These are phyloP conservation scores for Rhabdornis inornatus DNA, from an alignment of 2,113 vertebrate species.

Conservation along the genomic window DNA sequence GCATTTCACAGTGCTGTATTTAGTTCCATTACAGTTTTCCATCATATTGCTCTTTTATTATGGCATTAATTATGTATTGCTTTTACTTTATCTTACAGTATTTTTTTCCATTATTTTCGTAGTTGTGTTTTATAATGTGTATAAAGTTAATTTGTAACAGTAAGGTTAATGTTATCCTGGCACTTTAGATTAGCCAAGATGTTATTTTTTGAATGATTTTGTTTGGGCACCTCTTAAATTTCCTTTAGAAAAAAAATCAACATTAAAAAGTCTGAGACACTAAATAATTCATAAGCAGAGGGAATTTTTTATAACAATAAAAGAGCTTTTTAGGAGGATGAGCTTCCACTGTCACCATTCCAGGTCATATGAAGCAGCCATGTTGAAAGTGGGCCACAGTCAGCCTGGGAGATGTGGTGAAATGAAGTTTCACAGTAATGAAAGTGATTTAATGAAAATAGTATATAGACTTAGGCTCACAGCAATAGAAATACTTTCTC, in stretches of 20 bases:
- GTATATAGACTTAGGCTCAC: not conserved
- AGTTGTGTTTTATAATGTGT: constrained; percentile 47
- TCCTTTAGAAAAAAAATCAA: not conserved
- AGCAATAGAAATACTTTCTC: not conserved
- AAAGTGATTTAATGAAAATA: not conserved
- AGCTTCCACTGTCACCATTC: constrained; percentile 5
- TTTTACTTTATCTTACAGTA: constrained; percentile 51
- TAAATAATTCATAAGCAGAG: constrained; percentile 26
- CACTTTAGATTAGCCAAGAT: constrained; percentile 2
- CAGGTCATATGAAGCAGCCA: not conserved
- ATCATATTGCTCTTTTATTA: constrained; percentile 66
- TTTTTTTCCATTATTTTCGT: constrained; percentile 51
- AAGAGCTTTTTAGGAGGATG: constrained; percentile 1
- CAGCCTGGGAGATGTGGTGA: not conserved
- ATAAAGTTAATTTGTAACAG: constrained; percentile 53
- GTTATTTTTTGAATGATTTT: not conserved
- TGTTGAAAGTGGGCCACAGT: not conserved
- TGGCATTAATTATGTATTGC: constrained; percentile 69
- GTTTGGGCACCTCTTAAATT: not conserved
- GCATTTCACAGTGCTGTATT: constrained; percentile 55
- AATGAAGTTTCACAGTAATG: not conserved
- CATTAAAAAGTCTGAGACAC: not conserved
- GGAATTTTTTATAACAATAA: constrained; percentile 8
- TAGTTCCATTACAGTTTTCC: constrained; percentile 69
- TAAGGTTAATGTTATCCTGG: constrained; percentile 5